Evolutionary conservation across 2,888 invertebrate species (phyloP).

Genomic region (Calephelis perditalis): DNA sequence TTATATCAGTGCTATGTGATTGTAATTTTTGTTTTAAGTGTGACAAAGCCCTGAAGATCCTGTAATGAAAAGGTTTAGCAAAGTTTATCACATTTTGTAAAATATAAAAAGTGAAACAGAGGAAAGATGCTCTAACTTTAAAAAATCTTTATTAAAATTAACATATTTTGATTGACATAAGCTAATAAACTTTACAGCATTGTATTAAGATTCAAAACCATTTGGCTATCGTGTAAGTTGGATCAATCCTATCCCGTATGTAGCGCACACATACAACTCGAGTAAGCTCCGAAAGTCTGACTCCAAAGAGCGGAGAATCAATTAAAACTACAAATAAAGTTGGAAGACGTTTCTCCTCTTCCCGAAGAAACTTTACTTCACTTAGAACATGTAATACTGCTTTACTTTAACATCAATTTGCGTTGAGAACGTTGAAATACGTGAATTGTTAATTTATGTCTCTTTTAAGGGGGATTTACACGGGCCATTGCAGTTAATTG

Average conservation of each 20-base stretch:
- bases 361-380: constrained; percentile 43
- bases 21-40: not conserved
- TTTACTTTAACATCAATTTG: constrained; percentile 13
- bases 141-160: too few species aligned
- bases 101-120: too few species aligned
- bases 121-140: too few species aligned
- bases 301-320: constrained; percentile 47
- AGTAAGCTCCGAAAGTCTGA: constrained; percentile 42
- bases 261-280: constrained; percentile 32
- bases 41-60: not conserved
- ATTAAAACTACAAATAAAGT: constrained; percentile 65
- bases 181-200: too few species aligned
- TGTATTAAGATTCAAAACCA: not conserved
- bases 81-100: too few species aligned
- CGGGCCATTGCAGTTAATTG: too few species aligned
- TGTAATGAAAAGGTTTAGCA: not conserved
- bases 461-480: not conserved
- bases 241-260: constrained; percentile 11
- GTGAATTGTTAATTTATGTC: constrained; percentile 12
- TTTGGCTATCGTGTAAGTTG: not conserved
- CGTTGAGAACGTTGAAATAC: constrained; percentile 8
- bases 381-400: constrained; percentile 21
- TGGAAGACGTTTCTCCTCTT: constrained; percentile 49
- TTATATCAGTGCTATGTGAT: too few species aligned
- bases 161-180: too few species aligned